phyloP scores from a whole-genome alignment of 2,113 vertebrate genomes.

The Seriola dumerili region DNA sequence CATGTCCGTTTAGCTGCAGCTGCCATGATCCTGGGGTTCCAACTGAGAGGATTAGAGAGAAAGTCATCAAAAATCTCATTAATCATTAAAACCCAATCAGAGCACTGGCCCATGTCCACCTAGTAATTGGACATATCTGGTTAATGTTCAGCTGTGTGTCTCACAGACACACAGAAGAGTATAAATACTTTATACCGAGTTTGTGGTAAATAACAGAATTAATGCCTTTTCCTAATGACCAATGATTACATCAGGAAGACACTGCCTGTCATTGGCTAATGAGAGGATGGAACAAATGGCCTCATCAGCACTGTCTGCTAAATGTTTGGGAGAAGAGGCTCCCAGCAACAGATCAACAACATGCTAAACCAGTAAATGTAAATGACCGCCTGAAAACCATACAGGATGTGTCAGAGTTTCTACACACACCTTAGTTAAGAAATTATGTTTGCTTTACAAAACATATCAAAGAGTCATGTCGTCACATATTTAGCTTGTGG shows the following conservation, averaged over 20 bases:
- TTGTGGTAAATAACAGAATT: conserved; percentile 76
- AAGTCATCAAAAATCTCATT: conserved; percentile 64
- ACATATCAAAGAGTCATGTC: too few species aligned
- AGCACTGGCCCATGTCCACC: conserved; percentile 49
- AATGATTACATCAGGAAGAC: conserved; percentile 79
- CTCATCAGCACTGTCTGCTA: conserved; percentile 57
- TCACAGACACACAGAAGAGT: conserved; percentile 52
- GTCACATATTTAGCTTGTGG: too few species aligned
- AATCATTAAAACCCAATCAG: conserved; percentile 75
- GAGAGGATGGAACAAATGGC: conserved; percentile 63
- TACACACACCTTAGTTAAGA: not conserved
- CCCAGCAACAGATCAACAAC: conserved; percentile 43
- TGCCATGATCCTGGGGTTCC: conserved; percentile 17
- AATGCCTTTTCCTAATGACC: conserved; percentile 75
- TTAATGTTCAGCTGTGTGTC: conserved; percentile 66
- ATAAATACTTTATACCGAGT: conserved; percentile 69
- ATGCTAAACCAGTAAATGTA: conserved; percentile 32
- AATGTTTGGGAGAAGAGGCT: conserved; percentile 50
- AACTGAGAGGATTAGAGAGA: conserved; percentile 24
- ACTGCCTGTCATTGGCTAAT: conserved; percentile 71
- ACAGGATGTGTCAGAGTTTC: not conserved
- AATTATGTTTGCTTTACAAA: not conserved
- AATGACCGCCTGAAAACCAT: conserved; percentile 1
- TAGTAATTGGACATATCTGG: conserved; percentile 70
- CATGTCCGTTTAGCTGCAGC: conserved; percentile 15